These are phyloP conservation scores for Mormyrus lacerda DNA, from an alignment of 2,113 vertebrate genomes.

Conservation along the genomic window DNA sequence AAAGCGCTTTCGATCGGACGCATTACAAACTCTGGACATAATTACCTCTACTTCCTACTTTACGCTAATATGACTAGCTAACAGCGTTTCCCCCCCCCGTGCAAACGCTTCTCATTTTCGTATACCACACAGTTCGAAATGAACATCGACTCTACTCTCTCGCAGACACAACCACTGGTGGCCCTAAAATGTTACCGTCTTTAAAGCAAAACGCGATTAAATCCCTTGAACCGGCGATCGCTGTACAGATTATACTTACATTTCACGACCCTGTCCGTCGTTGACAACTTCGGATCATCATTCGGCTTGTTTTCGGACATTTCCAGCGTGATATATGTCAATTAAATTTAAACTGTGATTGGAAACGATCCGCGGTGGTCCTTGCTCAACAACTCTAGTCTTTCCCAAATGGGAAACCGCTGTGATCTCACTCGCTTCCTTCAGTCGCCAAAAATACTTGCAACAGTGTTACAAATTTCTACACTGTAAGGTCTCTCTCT, in stretches of 20 bases:
- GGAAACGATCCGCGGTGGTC: constrained; percentile 53
- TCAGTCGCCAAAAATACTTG: constrained; percentile 66
- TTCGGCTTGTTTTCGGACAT: constrained; percentile 95
- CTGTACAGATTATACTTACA: constrained; percentile 64
- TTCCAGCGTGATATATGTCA: constrained; percentile 65
- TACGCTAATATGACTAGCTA: constrained; percentile 44
- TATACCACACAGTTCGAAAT: background rate
- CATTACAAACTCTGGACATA: constrained; percentile 41
- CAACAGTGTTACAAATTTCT: constrained; percentile 60
- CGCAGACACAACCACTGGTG: constrained; percentile 1
- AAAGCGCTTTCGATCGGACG: constrained; percentile 5
- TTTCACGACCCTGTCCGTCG: constrained; percentile 93
- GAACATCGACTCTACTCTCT: constrained; percentile 13
- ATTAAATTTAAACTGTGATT: constrained; percentile 48
- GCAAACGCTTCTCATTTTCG: constrained; percentile 34
- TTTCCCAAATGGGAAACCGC: constrained; percentile 52
- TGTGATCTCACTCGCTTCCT: constrained; percentile 56
- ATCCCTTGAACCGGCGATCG: background rate
- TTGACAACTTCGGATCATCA: constrained; percentile 93
- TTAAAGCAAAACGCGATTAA: constrained; percentile 2
- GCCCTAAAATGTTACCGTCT: constrained; percentile 4
- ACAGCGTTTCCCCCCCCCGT: constrained; percentile 55
- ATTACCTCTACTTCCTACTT: constrained; percentile 63
- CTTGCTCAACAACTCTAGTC: constrained; percentile 51
- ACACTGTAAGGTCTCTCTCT: constrained; percentile 51